Conservation (phyloP, 2,797 vertebrate genomes). For the Melanotaenia boesemani region DNA sequence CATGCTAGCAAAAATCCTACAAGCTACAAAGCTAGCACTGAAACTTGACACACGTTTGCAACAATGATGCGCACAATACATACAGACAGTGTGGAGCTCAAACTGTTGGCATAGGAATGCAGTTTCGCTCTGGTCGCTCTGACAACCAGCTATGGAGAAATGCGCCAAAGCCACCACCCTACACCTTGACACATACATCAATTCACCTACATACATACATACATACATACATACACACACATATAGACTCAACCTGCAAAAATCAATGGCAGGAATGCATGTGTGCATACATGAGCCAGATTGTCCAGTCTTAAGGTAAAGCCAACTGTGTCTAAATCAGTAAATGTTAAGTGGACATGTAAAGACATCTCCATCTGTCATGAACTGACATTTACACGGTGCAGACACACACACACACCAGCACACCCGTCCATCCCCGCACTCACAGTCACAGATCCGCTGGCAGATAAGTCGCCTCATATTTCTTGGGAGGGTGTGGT, state of each 20-base stretch:
- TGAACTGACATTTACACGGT: constrained; percentile 5
- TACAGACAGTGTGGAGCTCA: constrained; percentile 33
- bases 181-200: constrained; percentile 61
- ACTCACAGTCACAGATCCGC: constrained; percentile 99
- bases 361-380: constrained; percentile 1
- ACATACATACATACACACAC: neutral
- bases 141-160: constrained; percentile 68
- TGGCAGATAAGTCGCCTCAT: constrained; percentile 99
- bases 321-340: constrained; percentile 13
- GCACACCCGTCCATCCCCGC: constrained; percentile 79
- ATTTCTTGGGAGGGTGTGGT: constrained; percentile 76
- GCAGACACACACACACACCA: constrained; percentile 47
- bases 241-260: constrained; percentile 16
- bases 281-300: constrained; percentile 6
- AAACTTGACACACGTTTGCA: constrained; percentile 47
- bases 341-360: constrained; percentile 16
- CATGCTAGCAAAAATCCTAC: constrained; percentile 39
- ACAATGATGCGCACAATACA: constrained; percentile 26
- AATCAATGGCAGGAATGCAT: constrained; percentile 21
- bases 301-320: neutral
- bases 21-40: constrained; percentile 16
- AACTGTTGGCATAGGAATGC: constrained; percentile 63
- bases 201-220: constrained; percentile 36
- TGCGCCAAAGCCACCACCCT: constrained; percentile 77
- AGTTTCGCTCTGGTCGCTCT: constrained; percentile 51